These are phyloP conservation scores for Chalcis sispes DNA, from an alignment of 2,888 invertebrate genomes.

Conservation along the genomic window DNA sequence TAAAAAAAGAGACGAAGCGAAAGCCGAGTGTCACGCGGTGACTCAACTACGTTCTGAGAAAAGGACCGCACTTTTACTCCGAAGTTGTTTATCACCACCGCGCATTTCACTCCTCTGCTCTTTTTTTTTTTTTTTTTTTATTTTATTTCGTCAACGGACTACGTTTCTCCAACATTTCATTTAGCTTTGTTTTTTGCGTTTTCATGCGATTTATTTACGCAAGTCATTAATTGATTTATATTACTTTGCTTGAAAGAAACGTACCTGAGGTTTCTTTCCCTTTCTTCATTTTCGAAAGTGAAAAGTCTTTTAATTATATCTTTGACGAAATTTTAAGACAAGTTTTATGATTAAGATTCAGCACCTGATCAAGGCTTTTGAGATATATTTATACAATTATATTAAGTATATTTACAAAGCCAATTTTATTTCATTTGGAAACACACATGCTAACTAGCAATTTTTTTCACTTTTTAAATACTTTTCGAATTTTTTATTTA, in stretches of 20 bases:
- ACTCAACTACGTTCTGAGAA: conserved; percentile 71
- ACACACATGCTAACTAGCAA: conserved; percentile 35
- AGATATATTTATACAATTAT: conserved; percentile 50
- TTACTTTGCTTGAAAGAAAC: conserved; percentile 32
- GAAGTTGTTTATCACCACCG: conserved; percentile 70
- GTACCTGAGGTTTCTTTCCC: conserved; percentile 16
- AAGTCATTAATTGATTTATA: too few species aligned
- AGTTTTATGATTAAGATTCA: conserved; percentile 49
- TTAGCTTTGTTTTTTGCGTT: too few species aligned
- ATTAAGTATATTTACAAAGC: conserved; percentile 51
- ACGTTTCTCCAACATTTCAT: too few species aligned
- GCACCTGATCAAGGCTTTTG: conserved; percentile 56
- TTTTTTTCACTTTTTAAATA: conserved; percentile 45
- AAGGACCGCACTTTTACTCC: conserved; percentile 74
- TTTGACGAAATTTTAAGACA: neutral
- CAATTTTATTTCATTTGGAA: conserved; percentile 36
- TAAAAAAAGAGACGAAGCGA: conserved; percentile 41
- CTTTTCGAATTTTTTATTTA: conserved; percentile 43
- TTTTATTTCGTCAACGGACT: neutral
- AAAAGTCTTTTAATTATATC: neutral
- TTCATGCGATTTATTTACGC: too few species aligned
- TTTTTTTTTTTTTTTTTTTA: neutral
- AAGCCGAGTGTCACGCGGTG: conserved; percentile 20
- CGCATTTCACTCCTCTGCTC: neutral
- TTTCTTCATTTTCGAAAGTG: conserved; percentile 35